Base-by-base conservation (phyloP, 2,888 invertebrate species). In the Harpagoxenus sublaevis region DNA sequence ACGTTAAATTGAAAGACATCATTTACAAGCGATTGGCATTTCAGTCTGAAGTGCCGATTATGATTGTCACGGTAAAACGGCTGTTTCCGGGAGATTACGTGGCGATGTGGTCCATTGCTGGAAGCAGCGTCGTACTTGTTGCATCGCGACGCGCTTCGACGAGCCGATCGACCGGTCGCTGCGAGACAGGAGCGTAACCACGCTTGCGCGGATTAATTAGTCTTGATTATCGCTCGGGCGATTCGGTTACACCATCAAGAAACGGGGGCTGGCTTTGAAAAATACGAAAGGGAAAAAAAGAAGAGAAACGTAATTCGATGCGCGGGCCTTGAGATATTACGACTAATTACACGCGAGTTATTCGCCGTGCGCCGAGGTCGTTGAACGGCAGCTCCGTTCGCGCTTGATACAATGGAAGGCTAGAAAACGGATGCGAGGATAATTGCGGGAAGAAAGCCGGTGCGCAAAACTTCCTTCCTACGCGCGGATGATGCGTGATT, bases 151-250 rank as follows among this genome's bases (percentile, higher is more conserved):
- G 62, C 74, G 60, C 81, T 71, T 65, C 82, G 63, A 45, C 53
- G 71, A 12, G 3, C 28, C 48, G 71, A 68, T 60, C 35, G 39
- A 81, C 39, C 35, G n/a, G 23, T 15, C 62, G 55, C 39, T 53
- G 15, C 45, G 70, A 31, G 18, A 75, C 48, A 10, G 23, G 15
- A 84, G 48, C 62, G 62, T 65, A 71, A 51, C 48, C 8, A 31
- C 31, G 35, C 39, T 31, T 71, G 60, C 23, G 68, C 23, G 55
- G 45, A 87, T 85, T 92, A 92, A 93, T 93, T 92, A 91, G 87
- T 92, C 92, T 89, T 89, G 89, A 92, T 92, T 90, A 91, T 90
- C 91, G 86, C 83, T 90, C 88, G 84, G 92, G 89, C 89, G 91
- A 88, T 89, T 90, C 89, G 86, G 55, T 74, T 39, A 39, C 51